Evolutionary conservation across 2,797 vertebrate genomes (phyloP), one percentile per base, ranked within the genome.

Genomic region (Arrhamphus sclerolepis): DNA sequence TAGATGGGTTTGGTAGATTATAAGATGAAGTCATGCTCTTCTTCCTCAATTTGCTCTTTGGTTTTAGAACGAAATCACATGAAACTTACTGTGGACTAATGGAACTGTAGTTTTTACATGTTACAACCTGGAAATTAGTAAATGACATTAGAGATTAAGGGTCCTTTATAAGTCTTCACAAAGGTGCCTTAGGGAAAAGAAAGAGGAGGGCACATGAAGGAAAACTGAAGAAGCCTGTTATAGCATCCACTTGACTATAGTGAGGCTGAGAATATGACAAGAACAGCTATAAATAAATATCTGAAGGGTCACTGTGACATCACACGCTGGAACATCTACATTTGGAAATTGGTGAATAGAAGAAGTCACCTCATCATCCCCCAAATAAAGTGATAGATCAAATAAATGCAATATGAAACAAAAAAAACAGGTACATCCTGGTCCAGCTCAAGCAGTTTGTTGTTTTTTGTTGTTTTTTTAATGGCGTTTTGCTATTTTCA

Each of bases 261-360:
- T 14, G 9, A 44, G 20, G 43, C 58, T 34, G 16, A 22, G 34
- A 60, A 18, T 13, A 38, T 20, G 13, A 20, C 40, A 24, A 28
- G 75, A 63, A 75, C 28, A 49, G 51, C 57, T 61, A 69, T 66
- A 81, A 81, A 82, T 81, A 82, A 81, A 82, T 81, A 82, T 58
- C 71, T 40, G 28, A 46, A 59, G 7, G 53, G 17, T 54, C 49
- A 19, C 8, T 57, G 21, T 19, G 19, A 46, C 5, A 46, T 72
- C 67, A 74, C 46, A 47, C 21, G 26, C 39, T 62, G 50, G 72
- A 72, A 40, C 53, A 34, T 62, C 55, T 73, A 73, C 58, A 74
- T 80, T 42, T 80, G 66, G 68, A 56, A 74, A 56, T 28, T 21
- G 34, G 53, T 18, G 31, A 69, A 46, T 46, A 48, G 18, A 63